Evolutionary conservation across 2,797 vertebrate genomes (phyloP).

Genomic region (Rhabdomys pumilio): DNA sequence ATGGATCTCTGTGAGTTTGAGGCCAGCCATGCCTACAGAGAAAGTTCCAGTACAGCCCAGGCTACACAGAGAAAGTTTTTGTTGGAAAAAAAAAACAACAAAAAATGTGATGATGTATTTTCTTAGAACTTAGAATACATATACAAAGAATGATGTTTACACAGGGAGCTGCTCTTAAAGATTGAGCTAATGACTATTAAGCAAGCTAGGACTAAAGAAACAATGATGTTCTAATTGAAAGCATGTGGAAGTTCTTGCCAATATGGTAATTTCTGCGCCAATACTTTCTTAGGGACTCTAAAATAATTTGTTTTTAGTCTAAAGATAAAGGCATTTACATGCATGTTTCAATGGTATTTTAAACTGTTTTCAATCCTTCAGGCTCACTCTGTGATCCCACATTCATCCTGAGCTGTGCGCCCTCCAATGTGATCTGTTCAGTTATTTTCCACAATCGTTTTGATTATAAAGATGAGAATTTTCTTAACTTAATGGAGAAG

Average conservation of each 20-base stretch:
- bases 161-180: not conserved
- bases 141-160: not conserved
- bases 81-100: not conserved
- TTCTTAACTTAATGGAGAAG: slow-evolving; percentile 87
- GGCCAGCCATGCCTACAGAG: not conserved
- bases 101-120: not conserved
- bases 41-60: not conserved
- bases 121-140: not conserved
- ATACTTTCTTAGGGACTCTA: slow-evolving; percentile 2
- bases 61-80: not conserved
- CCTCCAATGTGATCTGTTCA: slow-evolving; percentile 84
- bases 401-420: slow-evolving; percentile 67
- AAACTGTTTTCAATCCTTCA: slow-evolving; percentile 58
- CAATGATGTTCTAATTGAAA: not conserved
- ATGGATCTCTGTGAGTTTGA: not conserved
- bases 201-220: not conserved
- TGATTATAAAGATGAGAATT: slow-evolving; percentile 90
- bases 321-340: not conserved
- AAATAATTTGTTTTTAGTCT: not conserved
- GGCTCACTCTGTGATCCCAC: slow-evolving; percentile 72
- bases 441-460: slow-evolving; percentile 91
- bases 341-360: not conserved
- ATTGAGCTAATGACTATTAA: not conserved
- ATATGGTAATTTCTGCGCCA: not conserved
- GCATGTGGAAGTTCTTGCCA: not conserved